A percentile compares a stretch with the other conserved stretches of the same genome.
These are phyloP conservation scores for Pelmatolapia mariae DNA, from an alignment of 2,113 vertebrate species.

Conservation along the genomic window DNA sequence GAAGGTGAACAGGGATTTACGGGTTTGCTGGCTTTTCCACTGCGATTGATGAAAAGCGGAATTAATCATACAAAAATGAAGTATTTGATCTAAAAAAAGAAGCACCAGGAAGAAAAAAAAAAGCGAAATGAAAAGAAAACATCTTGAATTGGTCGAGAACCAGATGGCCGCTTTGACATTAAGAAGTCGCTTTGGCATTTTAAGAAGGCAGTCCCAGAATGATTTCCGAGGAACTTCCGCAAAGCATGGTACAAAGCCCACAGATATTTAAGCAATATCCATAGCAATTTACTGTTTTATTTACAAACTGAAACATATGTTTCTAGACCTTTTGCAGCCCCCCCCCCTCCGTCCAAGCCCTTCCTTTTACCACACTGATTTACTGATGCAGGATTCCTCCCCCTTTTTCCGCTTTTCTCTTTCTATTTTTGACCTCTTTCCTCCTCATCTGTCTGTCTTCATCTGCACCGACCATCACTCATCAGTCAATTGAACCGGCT, in stretches of 20 bases:
- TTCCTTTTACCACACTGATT: conserved; percentile 36
- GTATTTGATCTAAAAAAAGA: conserved; percentile 52
- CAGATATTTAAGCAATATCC: conserved; percentile 74
- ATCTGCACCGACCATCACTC: conserved; percentile 9
- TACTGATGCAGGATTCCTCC: conserved; percentile 29
- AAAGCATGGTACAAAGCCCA: conserved; percentile 65
- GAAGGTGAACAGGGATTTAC: neutral
- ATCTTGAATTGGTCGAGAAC: conserved; percentile 71
- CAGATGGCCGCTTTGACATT: conserved; percentile 73
- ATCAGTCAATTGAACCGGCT: neutral
- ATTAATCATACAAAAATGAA: conserved; percentile 25
- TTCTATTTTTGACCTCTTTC: neutral
- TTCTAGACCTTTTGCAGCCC: conserved; percentile 33
- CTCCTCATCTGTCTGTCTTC: neutral
- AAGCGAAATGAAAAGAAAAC: conserved; percentile 57
- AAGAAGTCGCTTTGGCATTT: conserved; percentile 68
- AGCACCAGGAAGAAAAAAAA: conserved; percentile 8
- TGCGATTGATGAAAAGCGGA: conserved; percentile 7
- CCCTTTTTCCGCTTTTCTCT: neutral
- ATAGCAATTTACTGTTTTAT: conserved; percentile 74
- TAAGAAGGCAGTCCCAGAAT: conserved; percentile 62
- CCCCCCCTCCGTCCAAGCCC: neutral
- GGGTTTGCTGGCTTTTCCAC: neutral
- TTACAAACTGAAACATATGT: conserved; percentile 75
- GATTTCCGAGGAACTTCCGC: conserved; percentile 73